Percentiles rank a stretch among this genome's conserved stretches.
Conservation (phyloP, 2,888 invertebrate genomes). For the Polymixis lichenea region DNA sequence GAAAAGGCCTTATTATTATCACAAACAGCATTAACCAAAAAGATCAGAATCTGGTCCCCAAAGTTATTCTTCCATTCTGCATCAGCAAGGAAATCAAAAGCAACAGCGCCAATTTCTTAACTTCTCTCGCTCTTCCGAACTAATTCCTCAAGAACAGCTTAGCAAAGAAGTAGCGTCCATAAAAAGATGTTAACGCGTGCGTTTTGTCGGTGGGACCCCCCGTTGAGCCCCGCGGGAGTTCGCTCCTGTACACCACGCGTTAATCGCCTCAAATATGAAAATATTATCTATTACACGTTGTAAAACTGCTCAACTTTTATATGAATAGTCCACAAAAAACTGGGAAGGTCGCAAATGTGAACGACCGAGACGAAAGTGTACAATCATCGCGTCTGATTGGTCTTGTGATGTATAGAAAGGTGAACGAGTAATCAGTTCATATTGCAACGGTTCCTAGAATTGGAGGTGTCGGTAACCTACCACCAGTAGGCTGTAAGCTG, state of each 20-base stretch:
- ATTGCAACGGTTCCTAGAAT: slow-evolving; percentile 61
- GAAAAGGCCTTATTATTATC: not conserved
- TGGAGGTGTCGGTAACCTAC: slow-evolving; percentile 50
- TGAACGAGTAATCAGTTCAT: slow-evolving; percentile 64
- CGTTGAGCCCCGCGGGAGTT: slow-evolving; percentile 82
- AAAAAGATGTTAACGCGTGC: slow-evolving; percentile 75
- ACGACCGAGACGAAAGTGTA: slow-evolving; percentile 68
- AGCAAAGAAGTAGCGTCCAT: slow-evolving; percentile 66
- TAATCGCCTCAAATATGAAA: slow-evolving; percentile 83
- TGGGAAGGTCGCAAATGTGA: slow-evolving; percentile 65
- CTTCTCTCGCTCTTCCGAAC: slow-evolving; percentile 10
- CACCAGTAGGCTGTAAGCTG: slow-evolving; percentile 33
- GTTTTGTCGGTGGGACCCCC: slow-evolving; percentile 75
- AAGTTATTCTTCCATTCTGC: not conserved
- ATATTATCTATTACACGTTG: slow-evolving; percentile 79
- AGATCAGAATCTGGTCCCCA: not conserved
- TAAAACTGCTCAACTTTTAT: slow-evolving; percentile 68
- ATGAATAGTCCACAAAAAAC: slow-evolving; percentile 53
- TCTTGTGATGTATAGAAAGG: slow-evolving; percentile 67
- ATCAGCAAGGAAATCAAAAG: not conserved
- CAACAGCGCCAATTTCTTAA: slow-evolving; percentile 14
- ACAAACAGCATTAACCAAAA: not conserved
- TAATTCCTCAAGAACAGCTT: slow-evolving; percentile 46
- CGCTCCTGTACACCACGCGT: slow-evolving; percentile 80
- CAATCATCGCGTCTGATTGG: slow-evolving; percentile 70